A percentile compares a stretch with the other conserved stretches of the same genome.
Evolutionary conservation across 2,797 vertebrate genomes (phyloP).

Genomic region (Chanos chanos): DNA sequence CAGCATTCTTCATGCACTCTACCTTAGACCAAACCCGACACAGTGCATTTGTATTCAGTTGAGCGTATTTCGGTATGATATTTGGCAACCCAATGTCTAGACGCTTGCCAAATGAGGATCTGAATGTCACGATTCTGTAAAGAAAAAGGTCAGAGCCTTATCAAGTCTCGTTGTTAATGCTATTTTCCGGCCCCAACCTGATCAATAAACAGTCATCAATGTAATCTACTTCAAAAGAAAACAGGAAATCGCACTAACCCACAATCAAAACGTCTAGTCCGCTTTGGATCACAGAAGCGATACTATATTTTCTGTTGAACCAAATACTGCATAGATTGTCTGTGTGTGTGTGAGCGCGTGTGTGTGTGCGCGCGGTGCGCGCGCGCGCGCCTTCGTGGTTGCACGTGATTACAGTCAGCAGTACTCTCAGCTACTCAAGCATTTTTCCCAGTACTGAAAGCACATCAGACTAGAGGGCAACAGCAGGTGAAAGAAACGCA

Average conservation of each 20-base stretch:
- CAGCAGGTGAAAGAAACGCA: conserved; percentile 14
- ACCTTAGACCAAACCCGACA: conserved; percentile 26
- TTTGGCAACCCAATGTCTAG: conserved; percentile 64
- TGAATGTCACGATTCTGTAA: conserved; percentile 54
- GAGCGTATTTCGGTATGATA: conserved; percentile 54
- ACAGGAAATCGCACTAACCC: no score
- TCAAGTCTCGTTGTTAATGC: conserved; percentile 65
- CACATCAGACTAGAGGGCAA: no score
- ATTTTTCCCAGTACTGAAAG: no score
- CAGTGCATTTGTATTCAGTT: conserved; percentile 60
- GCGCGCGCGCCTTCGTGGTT: no score
- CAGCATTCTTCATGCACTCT: conserved; percentile 9
- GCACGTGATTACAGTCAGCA: no score
- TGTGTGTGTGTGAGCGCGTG: no score
- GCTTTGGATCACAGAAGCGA: no score
- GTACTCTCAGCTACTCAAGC: no score
- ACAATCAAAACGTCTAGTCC: no score
- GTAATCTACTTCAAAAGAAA: conserved; percentile 60
- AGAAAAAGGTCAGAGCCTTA: conserved; percentile 72
- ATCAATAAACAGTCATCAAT: conserved; percentile 70
- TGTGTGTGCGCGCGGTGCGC: no score
- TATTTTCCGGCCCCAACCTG: conserved; percentile 59
- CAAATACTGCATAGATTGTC: no score
- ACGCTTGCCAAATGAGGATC: conserved; percentile 53
- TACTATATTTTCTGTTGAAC: no score